Evolutionary conservation across 1,140 invertebrate species (phyloP).

Genomic region (Drosophila neocordata): DNA sequence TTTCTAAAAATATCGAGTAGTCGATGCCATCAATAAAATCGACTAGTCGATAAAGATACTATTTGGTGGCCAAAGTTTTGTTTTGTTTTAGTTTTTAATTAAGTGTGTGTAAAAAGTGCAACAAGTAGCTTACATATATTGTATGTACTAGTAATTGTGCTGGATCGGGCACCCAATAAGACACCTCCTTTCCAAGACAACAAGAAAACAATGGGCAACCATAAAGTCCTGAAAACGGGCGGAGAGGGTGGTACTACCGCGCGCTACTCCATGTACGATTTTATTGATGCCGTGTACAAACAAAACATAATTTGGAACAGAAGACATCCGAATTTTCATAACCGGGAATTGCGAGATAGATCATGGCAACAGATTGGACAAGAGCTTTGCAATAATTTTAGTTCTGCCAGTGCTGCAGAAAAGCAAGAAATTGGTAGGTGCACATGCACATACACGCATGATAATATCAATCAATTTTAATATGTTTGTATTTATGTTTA

Average conservation of each 20-base stretch:
- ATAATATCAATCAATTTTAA: too few species aligned
- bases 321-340: slow-evolving; percentile 62
- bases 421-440: slow-evolving; percentile 60
- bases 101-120: not conserved
- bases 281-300: slow-evolving; percentile 65
- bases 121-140: too few species aligned
- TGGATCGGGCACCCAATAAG: too few species aligned
- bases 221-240: slow-evolving; percentile 57
- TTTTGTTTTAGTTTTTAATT: slow-evolving; percentile 24
- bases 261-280: slow-evolving; percentile 72
- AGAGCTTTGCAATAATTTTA: slow-evolving; percentile 59
- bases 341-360: slow-evolving; percentile 60
- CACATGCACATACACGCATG: too few species aligned
- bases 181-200: too few species aligned
- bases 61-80: not conserved
- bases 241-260: slow-evolving; percentile 43
- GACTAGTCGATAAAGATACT: not conserved
- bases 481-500: not conserved
- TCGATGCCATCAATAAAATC: not conserved
- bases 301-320: slow-evolving; percentile 63
- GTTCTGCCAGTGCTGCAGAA: slow-evolving; percentile 41
- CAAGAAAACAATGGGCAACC: slow-evolving; percentile 57
- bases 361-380: slow-evolving; percentile 67
- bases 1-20: not conserved
- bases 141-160: too few species aligned